These are phyloP conservation scores for Trichomycterus rosablanca DNA, from an alignment of 2,113 vertebrate genomes.

Conservation along the genomic window DNA sequence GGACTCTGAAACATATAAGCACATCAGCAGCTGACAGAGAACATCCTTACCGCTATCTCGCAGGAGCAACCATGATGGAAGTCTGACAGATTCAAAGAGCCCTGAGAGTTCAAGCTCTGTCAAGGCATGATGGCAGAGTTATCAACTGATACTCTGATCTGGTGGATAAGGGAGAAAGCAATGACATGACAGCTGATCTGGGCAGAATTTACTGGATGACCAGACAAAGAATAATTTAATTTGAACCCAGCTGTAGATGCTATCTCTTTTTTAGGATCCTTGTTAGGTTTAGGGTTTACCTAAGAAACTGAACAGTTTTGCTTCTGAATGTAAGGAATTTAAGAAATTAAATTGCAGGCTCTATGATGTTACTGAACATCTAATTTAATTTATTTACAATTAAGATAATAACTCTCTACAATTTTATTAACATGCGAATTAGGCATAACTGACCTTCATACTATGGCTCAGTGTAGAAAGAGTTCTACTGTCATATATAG, in stretches of 20 bases:
- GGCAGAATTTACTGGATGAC: constrained; percentile 15
- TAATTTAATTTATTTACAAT: too few relatives aligned
- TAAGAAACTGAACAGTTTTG: too few relatives aligned
- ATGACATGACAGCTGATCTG: constrained; percentile 37
- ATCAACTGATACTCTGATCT: constrained; percentile 28
- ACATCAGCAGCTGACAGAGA: constrained; percentile 11
- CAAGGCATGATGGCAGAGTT: constrained; percentile 11
- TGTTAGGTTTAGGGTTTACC: too few relatives aligned
- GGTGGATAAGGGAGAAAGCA: constrained; percentile 1
- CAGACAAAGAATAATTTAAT: constrained; percentile 18
- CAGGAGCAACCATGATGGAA: constrained; percentile 25
- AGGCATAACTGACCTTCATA: too few relatives aligned
- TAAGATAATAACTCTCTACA: too few relatives aligned
- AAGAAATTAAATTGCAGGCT: too few relatives aligned
- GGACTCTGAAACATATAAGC: constrained; percentile 5
- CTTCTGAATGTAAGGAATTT: too few relatives aligned
- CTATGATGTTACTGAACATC: too few relatives aligned
- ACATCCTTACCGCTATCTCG: constrained; percentile 16
- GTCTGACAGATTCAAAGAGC: constrained; percentile 30
- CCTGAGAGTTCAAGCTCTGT: constrained; percentile 15
- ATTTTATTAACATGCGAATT: too few relatives aligned
- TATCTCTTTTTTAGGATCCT: not conserved
- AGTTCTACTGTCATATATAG: too few relatives aligned
- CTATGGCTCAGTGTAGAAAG: too few relatives aligned
- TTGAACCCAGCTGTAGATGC: not conserved